A percentile compares a stretch with the other conserved stretches of the same genome.
phyloP scores from a whole-genome alignment of 2,113 vertebrate genomes.

The Cynopterus brachyotis region DNA sequence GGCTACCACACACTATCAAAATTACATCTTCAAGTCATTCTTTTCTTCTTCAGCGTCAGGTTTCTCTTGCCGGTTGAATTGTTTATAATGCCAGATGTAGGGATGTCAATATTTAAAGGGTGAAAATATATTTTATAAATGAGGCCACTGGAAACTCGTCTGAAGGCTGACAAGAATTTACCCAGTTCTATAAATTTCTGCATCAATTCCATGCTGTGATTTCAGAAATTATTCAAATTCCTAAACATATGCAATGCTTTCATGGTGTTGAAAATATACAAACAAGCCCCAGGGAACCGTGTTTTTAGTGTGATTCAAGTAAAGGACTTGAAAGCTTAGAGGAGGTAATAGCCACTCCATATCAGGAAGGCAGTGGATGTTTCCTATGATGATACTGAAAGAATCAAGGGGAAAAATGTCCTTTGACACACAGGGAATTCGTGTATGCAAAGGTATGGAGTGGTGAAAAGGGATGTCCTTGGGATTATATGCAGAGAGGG shows the following conservation, averaged over 20 bases:
- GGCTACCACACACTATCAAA: neutral
- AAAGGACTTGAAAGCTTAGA: neutral
- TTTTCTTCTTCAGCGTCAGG: neutral
- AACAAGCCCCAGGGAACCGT: neutral
- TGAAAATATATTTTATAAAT: conserved; percentile 37
- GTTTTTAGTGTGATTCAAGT: neutral
- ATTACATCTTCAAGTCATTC: neutral
- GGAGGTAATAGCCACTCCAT: neutral
- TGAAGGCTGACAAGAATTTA: neutral
- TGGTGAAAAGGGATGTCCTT: rapidly evolving
- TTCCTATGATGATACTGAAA: neutral
- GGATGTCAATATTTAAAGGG: conserved; percentile 21
- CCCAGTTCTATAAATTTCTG: neutral
- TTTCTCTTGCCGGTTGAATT: neutral
- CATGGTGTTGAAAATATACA: neutral
- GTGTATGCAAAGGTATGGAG: neutral
- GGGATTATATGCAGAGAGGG: neutral
- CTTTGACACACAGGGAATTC: neutral
- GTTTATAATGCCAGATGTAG: neutral
- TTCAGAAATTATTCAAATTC: neutral
- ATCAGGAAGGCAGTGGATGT: neutral
- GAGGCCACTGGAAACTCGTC: neutral
- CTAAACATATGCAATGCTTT: neutral
- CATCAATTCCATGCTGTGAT: neutral
- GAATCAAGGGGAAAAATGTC: neutral